phyloP scores from a whole-genome alignment of 2,888 invertebrate genomes.

The Gerosis bhagava region DNA sequence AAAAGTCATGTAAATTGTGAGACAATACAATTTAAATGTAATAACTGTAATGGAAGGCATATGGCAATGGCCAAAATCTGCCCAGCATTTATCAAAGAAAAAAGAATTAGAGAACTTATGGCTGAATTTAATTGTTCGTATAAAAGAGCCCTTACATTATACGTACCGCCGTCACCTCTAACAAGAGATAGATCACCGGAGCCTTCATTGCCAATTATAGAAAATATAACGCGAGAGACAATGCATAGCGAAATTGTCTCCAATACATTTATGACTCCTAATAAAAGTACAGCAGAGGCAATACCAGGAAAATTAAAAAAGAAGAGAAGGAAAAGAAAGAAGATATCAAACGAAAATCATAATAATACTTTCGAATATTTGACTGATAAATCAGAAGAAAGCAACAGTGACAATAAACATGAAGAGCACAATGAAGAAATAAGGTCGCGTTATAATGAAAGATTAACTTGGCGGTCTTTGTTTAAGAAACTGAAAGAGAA shows the following conservation, averaged over 20 bases:
- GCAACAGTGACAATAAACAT: too few species aligned
- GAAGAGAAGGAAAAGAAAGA: too few species aligned
- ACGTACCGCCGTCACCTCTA: slow-evolving; percentile 2
- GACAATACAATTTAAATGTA: slow-evolving; percentile 5
- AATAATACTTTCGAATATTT: too few species aligned
- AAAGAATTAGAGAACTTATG: slow-evolving; percentile 5
- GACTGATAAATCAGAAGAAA: too few species aligned
- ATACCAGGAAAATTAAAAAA: too few species aligned
- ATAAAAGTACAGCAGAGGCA: not conserved
- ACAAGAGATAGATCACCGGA: not conserved
- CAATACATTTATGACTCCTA: not conserved
- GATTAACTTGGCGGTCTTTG: too few species aligned
- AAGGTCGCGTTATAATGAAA: too few species aligned
- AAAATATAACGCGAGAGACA: too few species aligned
- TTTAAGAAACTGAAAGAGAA: too few species aligned
- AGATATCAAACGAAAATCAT: too few species aligned
- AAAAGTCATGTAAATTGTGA: slow-evolving; percentile 7
- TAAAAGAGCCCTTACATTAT: slow-evolving; percentile 9
- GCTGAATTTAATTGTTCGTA: slow-evolving; percentile 7
- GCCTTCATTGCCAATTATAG: not conserved
- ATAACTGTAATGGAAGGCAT: not conserved
- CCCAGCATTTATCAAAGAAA: slow-evolving; percentile 4
- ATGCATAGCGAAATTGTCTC: too few species aligned
- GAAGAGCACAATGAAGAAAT: too few species aligned
- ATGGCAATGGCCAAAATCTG: slow-evolving; percentile 13